Conservation (phyloP, 2,113 vertebrate genomes). For the Ovis aries region DNA sequence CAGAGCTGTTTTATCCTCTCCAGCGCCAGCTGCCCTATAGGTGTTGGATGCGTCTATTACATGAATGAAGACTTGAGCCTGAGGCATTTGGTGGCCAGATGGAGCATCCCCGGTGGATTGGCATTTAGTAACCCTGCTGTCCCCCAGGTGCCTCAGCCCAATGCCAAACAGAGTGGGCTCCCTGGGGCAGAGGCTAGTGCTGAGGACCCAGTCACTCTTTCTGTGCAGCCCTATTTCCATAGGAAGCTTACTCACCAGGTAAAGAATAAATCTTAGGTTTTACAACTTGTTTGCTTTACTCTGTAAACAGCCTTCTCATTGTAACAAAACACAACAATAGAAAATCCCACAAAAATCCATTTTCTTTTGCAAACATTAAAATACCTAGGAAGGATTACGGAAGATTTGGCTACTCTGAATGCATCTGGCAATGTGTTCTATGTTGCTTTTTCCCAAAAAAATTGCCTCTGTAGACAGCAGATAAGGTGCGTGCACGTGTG, state of each 20-base stretch:
- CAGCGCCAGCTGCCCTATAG: not conserved
- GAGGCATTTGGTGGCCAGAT: not conserved
- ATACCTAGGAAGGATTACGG: not conserved
- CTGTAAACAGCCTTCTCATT: not conserved
- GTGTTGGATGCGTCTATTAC: not conserved
- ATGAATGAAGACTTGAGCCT: not conserved
- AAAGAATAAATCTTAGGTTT: slow-evolving; percentile 40
- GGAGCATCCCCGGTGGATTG: not conserved
- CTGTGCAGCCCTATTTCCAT: not conserved
- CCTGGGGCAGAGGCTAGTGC: not conserved
- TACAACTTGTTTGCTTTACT: slow-evolving; percentile 8
- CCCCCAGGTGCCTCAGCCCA: not conserved
- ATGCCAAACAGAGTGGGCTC: not conserved
- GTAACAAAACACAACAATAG: not conserved
- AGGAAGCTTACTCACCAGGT: not conserved
- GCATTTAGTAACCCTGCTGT: not conserved
- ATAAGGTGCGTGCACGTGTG: fast-evolving
- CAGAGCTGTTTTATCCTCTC: not conserved
- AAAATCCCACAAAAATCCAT: slow-evolving; percentile 12
- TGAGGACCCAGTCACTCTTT: not conserved
- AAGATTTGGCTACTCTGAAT: slow-evolving; percentile 29
- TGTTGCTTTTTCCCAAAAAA: slow-evolving; percentile 23
- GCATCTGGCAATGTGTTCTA: not conserved
- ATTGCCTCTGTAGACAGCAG: slow-evolving; percentile 1
- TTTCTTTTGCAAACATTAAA: slow-evolving; percentile 21